phyloP scores from a whole-genome alignment of 2,797 vertebrate genomes.

The Scleropages formosus region DNA sequence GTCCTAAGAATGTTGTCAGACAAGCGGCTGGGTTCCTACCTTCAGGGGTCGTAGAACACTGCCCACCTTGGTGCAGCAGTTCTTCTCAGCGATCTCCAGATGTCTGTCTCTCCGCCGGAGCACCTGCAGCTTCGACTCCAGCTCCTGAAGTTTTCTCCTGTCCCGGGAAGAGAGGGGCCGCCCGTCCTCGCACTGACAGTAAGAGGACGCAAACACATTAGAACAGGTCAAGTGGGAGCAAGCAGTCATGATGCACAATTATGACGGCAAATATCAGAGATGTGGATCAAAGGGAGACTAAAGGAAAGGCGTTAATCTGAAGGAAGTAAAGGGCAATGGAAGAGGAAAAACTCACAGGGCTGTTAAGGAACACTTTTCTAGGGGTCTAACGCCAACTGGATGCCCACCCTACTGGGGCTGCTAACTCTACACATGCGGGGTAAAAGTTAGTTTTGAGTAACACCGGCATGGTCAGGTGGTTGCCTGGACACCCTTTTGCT shows the following conservation, averaged over 20 bases:
- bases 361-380: too few relatives aligned
- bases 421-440: too few relatives aligned
- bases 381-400: too few relatives aligned
- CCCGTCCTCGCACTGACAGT: constrained; percentile 84
- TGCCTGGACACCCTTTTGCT: too few relatives aligned
- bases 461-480: too few relatives aligned
- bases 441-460: too few relatives aligned
- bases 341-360: too few relatives aligned
- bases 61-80: constrained; percentile 89
- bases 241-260: too few relatives aligned
- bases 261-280: too few relatives aligned
- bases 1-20: too few relatives aligned
- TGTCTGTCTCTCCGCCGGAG: constrained; percentile 82
- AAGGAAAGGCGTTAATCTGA: neutral
- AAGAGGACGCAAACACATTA: neutral
- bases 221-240: neutral
- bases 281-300: neutral
- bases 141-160: constrained; percentile 77
- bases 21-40: constrained; percentile 61
- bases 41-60: constrained; percentile 85
- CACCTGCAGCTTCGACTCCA: constrained; percentile 82
- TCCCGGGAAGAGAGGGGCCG: constrained; percentile 87
- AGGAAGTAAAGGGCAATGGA: too few relatives aligned
- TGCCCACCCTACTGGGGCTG: too few relatives aligned
- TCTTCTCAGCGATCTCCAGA: constrained; percentile 87